Percentiles rank a stretch among this genome's conserved stretches.
Evolutionary conservation across 2,797 vertebrate species (phyloP).

Genomic region (Calcarius lapponicus): DNA sequence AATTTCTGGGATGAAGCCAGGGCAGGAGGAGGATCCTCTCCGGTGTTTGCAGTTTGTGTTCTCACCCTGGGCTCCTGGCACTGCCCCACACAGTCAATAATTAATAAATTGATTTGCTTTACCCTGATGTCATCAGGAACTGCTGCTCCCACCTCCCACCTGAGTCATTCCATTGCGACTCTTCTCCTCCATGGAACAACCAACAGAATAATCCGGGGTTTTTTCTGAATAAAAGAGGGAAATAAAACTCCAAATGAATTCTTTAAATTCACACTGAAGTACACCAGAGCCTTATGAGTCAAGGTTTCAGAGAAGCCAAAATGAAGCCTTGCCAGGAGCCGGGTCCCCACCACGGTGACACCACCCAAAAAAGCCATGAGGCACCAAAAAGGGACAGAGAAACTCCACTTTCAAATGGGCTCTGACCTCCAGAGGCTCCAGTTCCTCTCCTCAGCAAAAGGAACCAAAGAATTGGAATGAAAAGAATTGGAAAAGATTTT

Average conservation of each 20-base stretch:
- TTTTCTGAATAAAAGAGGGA: not conserved
- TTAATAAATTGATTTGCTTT: not conserved
- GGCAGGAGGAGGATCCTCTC: not conserved
- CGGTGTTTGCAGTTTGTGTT: not conserved
- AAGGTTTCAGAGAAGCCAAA: not conserved
- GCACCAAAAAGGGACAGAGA: not conserved
- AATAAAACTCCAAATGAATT: not conserved
- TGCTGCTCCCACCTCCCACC: not conserved
- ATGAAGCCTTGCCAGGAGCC: not conserved
- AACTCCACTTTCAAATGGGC: not conserved
- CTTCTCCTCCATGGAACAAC: not conserved
- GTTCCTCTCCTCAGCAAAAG: not conserved
- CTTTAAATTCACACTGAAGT: not conserved
- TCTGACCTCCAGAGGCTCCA: not conserved
- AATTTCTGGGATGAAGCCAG: not conserved
- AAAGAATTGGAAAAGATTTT: not conserved
- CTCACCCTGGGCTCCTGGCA: not conserved
- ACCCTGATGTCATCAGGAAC: not conserved
- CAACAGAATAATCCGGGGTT: fast-evolving
- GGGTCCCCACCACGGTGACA: not conserved
- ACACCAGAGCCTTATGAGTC: not conserved
- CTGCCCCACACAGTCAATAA: not conserved
- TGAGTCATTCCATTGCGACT: not conserved
- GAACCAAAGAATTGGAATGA: fast-evolving
- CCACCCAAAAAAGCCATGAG: not conserved